These are phyloP conservation scores for Oscheius sp. DNA, from an alignment of 1,140 invertebrate genomes.

Conservation along the genomic window DNA sequence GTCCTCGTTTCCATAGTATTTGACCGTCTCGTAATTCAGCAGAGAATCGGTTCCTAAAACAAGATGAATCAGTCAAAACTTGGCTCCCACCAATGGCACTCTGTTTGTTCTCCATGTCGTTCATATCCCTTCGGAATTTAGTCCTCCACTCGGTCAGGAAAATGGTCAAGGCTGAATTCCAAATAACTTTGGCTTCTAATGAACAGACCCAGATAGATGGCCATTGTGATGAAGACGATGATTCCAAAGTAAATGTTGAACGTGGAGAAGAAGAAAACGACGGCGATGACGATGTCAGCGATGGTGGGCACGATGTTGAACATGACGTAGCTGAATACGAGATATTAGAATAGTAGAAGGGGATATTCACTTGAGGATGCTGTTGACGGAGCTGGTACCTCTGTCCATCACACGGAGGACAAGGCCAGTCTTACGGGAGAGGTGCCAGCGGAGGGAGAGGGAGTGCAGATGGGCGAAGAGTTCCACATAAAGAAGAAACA, in stretches of 20 bases:
- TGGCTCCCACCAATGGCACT: no score
- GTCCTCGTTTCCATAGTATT: constrained; percentile 88
- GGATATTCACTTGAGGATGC: constrained; percentile 73
- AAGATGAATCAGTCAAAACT: no score
- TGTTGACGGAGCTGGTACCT: constrained; percentile 89
- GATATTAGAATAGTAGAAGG: constrained; percentile 58
- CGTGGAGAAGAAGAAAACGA: constrained; percentile 78
- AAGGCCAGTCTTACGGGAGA: constrained; percentile 88
- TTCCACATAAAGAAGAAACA: constrained; percentile 31
- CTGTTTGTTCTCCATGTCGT: constrained; percentile 83
- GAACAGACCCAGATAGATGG: constrained; percentile 78
- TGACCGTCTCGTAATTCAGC: constrained; percentile 94
- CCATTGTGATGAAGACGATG: constrained; percentile 88
- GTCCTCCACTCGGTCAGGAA: constrained; percentile 90
- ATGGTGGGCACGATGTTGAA: constrained; percentile 82
- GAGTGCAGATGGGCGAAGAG: constrained; percentile 54
- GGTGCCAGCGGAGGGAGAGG: constrained; percentile 74
- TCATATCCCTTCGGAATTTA: constrained; percentile 86
- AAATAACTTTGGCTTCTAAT: background rate
- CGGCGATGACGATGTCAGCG: constrained; percentile 85
- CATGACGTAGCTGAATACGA: constrained; percentile 64
- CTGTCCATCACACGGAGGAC: constrained; percentile 89
- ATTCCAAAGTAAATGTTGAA: constrained; percentile 91
- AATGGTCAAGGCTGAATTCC: constrained; percentile 76
- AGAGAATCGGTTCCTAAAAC: constrained; percentile 95